Evolutionary conservation across 1,140 invertebrate genomes (phyloP), one percentile per base, ranked within the genome.

Genomic region (Heliothis subflexa): DNA sequence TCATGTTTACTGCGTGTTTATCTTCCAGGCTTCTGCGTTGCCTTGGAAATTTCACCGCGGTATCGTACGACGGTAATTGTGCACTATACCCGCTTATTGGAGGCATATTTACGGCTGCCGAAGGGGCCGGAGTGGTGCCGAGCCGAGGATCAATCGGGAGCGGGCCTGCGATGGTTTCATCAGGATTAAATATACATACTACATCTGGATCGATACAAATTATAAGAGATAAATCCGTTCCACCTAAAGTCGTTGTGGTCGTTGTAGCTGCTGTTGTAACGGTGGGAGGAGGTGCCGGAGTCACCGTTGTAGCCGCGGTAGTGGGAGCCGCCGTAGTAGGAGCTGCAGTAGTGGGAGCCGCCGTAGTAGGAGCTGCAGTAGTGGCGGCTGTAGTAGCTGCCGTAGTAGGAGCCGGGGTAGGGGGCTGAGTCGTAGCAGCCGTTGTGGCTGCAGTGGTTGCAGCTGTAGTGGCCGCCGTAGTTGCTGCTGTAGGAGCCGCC

Each of bases 121-220:
- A 89, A 4, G 88, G 76, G 18, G 80, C 82, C 14, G 91, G 89
- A 7, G 94, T 94, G 10, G 92, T 89, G 45, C 93, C 92, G 33
- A 93, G 85, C 62, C 92, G 87, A 40, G 93, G 89, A 78, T 94
- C 88, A 74, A 93, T 94, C 85, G 87, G 88, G 55, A 92, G 80
- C 52, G 87, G 83, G 78, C 88, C 87, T 94, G 90, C 80, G 82
- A 85, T 81, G 82, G 87, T 85, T 83, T 92, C 89, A 86, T 91
- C 88, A 75, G 88, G 92, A 84, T 93, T 93, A 93, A 86, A 86
- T 81, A 93, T 64, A 88, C 91, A 93, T 75, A 93, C 84, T 33
- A 87, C 68, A 84, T 92, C 88, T 78, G 91, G 90, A 83, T 89
- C 84, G 78, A 88, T 81, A 88, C 91, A 93, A 83, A 92, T 68